phyloP scores from a whole-genome alignment of 53 echinoderm and acorn worm genomes.

The Henricia sp. region DNA sequence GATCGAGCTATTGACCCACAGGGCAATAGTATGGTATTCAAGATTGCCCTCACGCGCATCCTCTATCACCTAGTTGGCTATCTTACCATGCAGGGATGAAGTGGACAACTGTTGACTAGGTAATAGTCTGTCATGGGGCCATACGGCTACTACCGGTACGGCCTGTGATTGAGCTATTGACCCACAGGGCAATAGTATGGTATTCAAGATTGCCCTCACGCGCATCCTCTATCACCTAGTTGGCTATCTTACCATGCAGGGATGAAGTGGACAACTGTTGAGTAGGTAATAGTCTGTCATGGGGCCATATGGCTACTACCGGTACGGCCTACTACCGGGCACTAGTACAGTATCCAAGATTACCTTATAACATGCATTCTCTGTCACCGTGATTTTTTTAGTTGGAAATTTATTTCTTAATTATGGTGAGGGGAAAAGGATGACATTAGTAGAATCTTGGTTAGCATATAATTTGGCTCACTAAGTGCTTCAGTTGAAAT shows the following conservation, averaged over 20 bases:
- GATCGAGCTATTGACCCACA: constrained; percentile 81
- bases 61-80: constrained; percentile 90
- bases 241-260: constrained; percentile 79
- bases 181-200: constrained; percentile 82
- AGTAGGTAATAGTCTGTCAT: too few species aligned
- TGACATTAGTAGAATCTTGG: too few species aligned
- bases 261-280: constrained; percentile 77
- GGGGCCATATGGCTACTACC: too few species aligned
- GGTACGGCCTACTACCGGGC: too few species aligned
- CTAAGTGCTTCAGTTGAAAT: too few species aligned
- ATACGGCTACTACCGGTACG: constrained; percentile 79
- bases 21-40: constrained; percentile 81
- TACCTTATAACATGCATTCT: too few species aligned
- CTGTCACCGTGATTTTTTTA: too few species aligned
- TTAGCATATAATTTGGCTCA: too few species aligned
- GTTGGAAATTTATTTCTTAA: too few species aligned
- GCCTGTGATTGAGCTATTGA: constrained; percentile 78
- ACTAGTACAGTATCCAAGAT: too few species aligned
- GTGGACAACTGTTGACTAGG: constrained; percentile 36
- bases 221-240: constrained; percentile 88
- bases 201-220: constrained; percentile 79
- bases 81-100: constrained; percentile 77
- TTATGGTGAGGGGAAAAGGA: too few species aligned
- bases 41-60: constrained; percentile 79
- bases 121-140: too few species aligned